These are phyloP conservation scores for Oncorhynchus kisutch DNA, from an alignment of 2,113 vertebrate genomes.

Conservation along the genomic window DNA sequence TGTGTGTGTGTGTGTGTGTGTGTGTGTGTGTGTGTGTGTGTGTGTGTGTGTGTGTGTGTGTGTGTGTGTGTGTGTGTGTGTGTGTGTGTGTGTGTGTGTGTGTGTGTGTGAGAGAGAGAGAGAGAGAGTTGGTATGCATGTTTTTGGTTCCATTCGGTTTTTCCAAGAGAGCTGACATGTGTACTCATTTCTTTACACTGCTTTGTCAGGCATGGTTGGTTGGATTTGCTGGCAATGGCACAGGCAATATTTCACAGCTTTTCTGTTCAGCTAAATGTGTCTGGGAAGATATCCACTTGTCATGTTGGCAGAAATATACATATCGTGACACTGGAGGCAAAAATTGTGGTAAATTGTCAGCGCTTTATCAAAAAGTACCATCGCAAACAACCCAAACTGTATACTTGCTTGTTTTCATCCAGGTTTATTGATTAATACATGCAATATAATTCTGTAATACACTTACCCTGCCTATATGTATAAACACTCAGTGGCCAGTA, in stretches of 20 bases:
- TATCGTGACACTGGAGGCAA: conserved; percentile 62
- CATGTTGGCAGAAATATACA: conserved; percentile 35
- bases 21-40: conserved; percentile 44
- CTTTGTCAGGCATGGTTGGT: conserved; percentile 50
- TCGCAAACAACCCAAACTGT: conserved; percentile 70
- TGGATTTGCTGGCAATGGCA: conserved; percentile 49
- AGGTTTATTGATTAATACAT: conserved; percentile 73
- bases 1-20: conserved; percentile 47
- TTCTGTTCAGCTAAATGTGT: conserved; percentile 37
- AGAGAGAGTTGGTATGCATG: conserved; percentile 41
- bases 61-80: conserved; percentile 44
- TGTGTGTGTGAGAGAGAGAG: conserved; percentile 36
- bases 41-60: conserved; percentile 41
- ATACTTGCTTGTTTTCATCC: conserved; percentile 73
- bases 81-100: conserved; percentile 42
- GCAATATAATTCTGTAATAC: conserved; percentile 80
- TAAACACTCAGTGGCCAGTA: conserved; percentile 26
- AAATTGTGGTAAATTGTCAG: conserved; percentile 55
- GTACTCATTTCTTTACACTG: conserved; percentile 29
- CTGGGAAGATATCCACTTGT: conserved; percentile 41
- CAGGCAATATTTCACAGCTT: conserved; percentile 43
- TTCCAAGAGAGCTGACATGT: conserved; percentile 48
- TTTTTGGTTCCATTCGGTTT: conserved; percentile 55
- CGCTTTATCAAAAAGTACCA: conserved; percentile 63
- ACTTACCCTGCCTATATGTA: conserved; percentile 71